phyloP scores from a whole-genome alignment of 2,113 vertebrate genomes.

The Pleuronectes platessa region DNA sequence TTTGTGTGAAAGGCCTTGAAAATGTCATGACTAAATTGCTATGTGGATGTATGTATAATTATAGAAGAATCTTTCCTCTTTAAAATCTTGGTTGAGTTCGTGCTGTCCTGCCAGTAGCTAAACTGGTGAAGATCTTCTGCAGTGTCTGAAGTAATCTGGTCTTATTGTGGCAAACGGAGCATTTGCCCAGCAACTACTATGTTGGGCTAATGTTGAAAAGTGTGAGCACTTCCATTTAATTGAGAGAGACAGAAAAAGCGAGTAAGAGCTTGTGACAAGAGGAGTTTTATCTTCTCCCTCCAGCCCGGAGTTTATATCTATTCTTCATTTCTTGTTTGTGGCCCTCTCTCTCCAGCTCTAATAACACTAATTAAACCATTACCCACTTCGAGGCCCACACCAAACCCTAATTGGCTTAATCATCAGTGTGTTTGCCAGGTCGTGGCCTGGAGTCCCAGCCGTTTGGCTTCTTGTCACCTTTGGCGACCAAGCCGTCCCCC shows the following conservation, averaged over 20 bases:
- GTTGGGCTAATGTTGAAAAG: constrained; percentile 4
- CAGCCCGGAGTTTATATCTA: constrained; percentile 38
- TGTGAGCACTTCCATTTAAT: constrained; percentile 29
- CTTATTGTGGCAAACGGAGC: constrained; percentile 17
- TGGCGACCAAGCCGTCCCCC: constrained; percentile 38
- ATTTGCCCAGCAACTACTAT: neutral
- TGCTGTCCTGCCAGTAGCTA: too few species aligned
- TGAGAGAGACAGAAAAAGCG: constrained; percentile 11
- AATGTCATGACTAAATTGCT: too few species aligned
- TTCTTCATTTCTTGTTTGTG: constrained; percentile 49
- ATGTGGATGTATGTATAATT: too few species aligned
- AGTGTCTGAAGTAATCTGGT: constrained; percentile 2
- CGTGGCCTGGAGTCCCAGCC: constrained; percentile 34
- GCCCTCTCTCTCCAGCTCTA: constrained; percentile 57
- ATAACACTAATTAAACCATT: constrained; percentile 80
- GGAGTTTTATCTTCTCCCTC: constrained; percentile 28
- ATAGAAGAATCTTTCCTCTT: too few species aligned
- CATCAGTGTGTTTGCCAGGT: constrained; percentile 56
- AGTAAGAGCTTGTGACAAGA: constrained; percentile 27
- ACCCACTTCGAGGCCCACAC: constrained; percentile 70
- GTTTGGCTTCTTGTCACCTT: constrained; percentile 39
- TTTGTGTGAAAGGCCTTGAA: too few species aligned
- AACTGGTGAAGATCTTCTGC: neutral
- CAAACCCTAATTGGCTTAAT: constrained; percentile 71
- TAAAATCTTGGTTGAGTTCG: too few species aligned